Evolutionary conservation across 2,113 vertebrate species (phyloP).

Genomic region (Notarius lentiginosus): DNA sequence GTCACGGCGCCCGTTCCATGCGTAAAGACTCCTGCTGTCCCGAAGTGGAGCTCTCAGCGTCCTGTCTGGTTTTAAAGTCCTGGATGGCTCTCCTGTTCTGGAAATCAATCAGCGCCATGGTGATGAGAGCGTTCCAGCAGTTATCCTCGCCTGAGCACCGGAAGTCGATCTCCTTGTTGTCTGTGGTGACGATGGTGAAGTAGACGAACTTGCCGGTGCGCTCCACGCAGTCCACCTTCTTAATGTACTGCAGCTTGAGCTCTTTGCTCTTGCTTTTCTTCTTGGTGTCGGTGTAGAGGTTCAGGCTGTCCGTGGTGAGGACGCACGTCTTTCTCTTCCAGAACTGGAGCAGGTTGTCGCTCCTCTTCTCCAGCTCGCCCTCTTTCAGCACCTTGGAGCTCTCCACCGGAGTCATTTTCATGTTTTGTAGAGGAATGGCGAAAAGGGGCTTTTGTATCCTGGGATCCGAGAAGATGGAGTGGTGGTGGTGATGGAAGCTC

Average conservation of each 20-base stretch:
- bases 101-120: constrained; percentile 93
- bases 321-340: constrained; percentile 95
- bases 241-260: constrained; percentile 86
- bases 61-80: constrained; percentile 86
- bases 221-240: constrained; percentile 96
- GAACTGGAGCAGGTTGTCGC: constrained; percentile 90
- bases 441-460: background rate
- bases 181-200: constrained; percentile 96
- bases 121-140: constrained; percentile 94
- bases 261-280: constrained; percentile 84
- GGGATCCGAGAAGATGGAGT: background rate
- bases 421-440: constrained; percentile 49
- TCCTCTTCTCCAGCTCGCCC: constrained; percentile 94
- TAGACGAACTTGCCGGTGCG: constrained; percentile 93
- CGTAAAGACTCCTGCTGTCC: constrained; percentile 73
- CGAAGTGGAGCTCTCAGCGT: constrained; percentile 74
- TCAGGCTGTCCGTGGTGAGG: constrained; percentile 88
- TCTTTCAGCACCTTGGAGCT: constrained; percentile 80
- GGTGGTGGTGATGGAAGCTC: background rate
- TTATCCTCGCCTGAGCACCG: constrained; percentile 84
- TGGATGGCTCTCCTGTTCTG: constrained; percentile 92
- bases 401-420: constrained; percentile 80
- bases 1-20: constrained; percentile 78
- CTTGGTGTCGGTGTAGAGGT: constrained; percentile 83
- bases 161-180: constrained; percentile 96